A percentile compares a stretch with the other conserved stretches of the same genome.
Evolutionary conservation across 1,140 invertebrate species (phyloP).

Genomic region (Cyclargus thomasi): DNA sequence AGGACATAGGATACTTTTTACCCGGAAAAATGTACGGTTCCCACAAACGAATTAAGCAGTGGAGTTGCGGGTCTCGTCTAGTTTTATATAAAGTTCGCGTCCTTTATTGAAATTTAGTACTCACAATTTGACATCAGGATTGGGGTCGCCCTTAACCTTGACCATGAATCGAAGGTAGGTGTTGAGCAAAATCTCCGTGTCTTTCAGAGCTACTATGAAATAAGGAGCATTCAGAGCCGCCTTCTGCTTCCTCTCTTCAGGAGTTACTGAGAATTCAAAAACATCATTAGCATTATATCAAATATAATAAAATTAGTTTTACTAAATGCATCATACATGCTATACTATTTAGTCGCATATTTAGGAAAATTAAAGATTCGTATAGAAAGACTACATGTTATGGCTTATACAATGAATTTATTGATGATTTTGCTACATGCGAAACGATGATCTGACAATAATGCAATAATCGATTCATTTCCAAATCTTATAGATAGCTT

Average conservation of each 20-base stretch:
- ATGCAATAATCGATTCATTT: conserved; percentile 17
- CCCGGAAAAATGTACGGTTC: too few relatives aligned
- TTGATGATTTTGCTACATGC: conserved; percentile 54
- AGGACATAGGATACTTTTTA: too few relatives aligned
- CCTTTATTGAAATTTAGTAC: conserved; percentile 47
- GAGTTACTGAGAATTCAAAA: conserved; percentile 75
- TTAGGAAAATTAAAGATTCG: conserved; percentile 56
- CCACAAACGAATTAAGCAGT: too few relatives aligned
- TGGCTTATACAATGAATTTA: conserved; percentile 63
- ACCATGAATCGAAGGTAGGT: conserved; percentile 93
- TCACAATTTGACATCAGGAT: conserved; percentile 90
- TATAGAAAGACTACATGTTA: conserved; percentile 48
- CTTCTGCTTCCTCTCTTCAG: conserved; percentile 82
- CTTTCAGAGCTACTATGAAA: conserved; percentile 88
- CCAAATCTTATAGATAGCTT: not conserved
- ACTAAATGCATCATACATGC: too few relatives aligned
- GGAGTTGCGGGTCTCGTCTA: too few relatives aligned
- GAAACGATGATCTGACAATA: conserved; percentile 19
- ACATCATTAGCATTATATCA: not conserved
- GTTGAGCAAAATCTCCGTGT: conserved; percentile 90
- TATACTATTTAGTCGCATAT: conserved; percentile 33
- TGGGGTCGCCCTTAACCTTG: conserved; percentile 90
- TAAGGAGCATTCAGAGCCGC: conserved; percentile 84
- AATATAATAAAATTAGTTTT: not conserved
- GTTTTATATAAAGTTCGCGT: too few relatives aligned